Evolutionary conservation across 2,113 vertebrate genomes (phyloP), one percentile per base, ranked within the genome.

Genomic region (Halcyon malimbica): DNA sequence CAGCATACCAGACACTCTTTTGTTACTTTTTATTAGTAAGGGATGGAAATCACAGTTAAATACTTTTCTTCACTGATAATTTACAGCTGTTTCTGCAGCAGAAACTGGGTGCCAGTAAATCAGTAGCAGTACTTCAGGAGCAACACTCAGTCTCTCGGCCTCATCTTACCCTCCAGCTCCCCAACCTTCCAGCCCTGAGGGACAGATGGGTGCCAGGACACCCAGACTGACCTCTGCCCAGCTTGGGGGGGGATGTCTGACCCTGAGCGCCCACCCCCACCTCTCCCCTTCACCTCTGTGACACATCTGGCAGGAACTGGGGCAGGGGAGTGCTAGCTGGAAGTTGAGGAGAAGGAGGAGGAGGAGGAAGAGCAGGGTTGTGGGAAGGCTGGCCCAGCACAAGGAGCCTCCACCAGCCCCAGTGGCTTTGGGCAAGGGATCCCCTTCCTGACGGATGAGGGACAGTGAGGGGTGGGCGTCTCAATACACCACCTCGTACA

Each of bases 401-500:
- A 1, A 46, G 37, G 33, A 15, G 46, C 23, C 20, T 13, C 70
- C 8, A 1, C 26, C 31, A 64, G 35, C 24, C 2, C 1, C 0
- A 1, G 35, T 2, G 2, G 28, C 33, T 16, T 42, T 7, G 31
- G 51, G 25, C 46, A 23, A 44, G 26, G 41, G 6, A 10, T 31
- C 28, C 28, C 54, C 25, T 7, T 39, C 82, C 18, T 11, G 28
- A 3, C 10, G 37, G 60, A 13, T 6, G 31, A 3, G 10, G 37
- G 54, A 13, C 0, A 26, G 46, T 57, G 94, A 64, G 21, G 62
- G 94, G 62, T 16, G 63, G 84, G 84, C 69, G 68, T 18, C 71
- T 99, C 97, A 99, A 95, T 99, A 99, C 19, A 98, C 97, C 96
- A 99, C 97, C 97, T 99, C 98, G 6, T 99, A 99, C 83, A 99